Evolutionary conservation across 1,140 invertebrate species (phyloP), one percentile per base, ranked within the genome.

Genomic region (Pseudomyrmex flavicornis): DNA sequence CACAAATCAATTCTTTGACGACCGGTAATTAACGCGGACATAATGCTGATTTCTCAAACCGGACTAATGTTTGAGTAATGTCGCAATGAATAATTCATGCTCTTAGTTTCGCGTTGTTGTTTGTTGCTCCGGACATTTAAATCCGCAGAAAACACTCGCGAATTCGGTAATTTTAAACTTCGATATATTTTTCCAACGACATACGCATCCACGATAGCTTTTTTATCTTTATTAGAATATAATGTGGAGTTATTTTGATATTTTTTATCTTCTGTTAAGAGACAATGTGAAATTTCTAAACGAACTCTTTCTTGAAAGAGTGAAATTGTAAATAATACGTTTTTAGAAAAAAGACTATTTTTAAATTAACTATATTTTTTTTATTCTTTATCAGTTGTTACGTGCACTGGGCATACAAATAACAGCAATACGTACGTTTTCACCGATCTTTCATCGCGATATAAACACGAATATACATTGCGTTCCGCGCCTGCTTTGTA

Each of bases 381-480:
- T 48, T 61, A 7, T 9, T 66, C 76, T 70, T 80, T 15, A 35
- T 79, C 56, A 59, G 15, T 20, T 56, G 56, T 54, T 80, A 72
- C 52, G 44, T 70, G 69, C 20, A 1, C 52, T 4, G n/a, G 44
- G 44, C 54, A 48, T 58, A 65, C 75, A 77, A 79, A 35, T 35
- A 69, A 50, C 48, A 58, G 54, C 35, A 7, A 4, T 54, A 26
- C 61, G 26, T 69, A 79, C 17, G 12, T 68, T 79, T 56, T 13
- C 17, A 48, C 63, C 17, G 17, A 35, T 35, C 5, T 69, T 17
- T 20, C 17, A 15, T 15, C 35, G 52, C 65, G 75, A 1, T 68
- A 48, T 66, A 17, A 54, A 77, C 61, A 48, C 61, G 48, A 79
- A 79, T 79, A 79, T 69, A 65, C 75, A 79, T 79, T 35, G 68